A percentile compares a stretch with the other conserved stretches of the same genome.
Evolutionary conservation across 2,113 vertebrate genomes (phyloP).

Genomic region (Polyodon spathula): DNA sequence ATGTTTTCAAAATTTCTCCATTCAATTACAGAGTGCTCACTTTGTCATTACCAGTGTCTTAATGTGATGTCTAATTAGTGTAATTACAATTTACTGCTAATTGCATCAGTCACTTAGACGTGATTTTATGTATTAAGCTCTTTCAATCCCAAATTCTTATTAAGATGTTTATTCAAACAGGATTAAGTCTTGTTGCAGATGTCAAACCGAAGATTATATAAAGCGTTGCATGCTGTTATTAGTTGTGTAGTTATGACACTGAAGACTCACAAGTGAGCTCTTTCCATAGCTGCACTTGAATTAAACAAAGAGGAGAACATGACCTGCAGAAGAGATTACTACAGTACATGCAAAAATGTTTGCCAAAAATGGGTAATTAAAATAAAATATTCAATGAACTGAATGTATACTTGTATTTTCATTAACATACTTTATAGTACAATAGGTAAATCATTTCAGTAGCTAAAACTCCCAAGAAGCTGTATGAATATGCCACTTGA

Average conservation of each 20-base stretch:
- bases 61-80: conserved; percentile 82
- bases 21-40: conserved; percentile 74
- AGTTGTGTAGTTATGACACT: background rate
- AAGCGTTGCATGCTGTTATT: conserved; percentile 36
- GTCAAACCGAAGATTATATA: conserved; percentile 62
- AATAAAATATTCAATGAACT: too few relatives aligned
- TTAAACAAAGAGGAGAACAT: background rate
- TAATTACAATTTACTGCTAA: conserved; percentile 87
- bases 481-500: conserved; percentile 58
- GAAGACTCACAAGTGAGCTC: background rate
- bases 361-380: too few relatives aligned
- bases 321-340: background rate
- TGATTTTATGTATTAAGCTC: conserved; percentile 74
- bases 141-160: conserved; percentile 72
- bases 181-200: conserved; percentile 71
- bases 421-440: too few relatives aligned
- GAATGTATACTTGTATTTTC: too few relatives aligned
- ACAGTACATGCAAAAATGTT: too few relatives aligned
- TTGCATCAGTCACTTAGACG: conserved; percentile 76
- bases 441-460: too few relatives aligned
- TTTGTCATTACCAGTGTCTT: conserved; percentile 77
- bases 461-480: too few relatives aligned
- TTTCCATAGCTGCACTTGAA: background rate
- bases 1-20: conserved; percentile 69
- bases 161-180: conserved; percentile 70